A percentile compares a stretch with the other conserved stretches of the same genome.
These are phyloP conservation scores for Leptinotarsa juncta DNA, from an alignment of 2,888 invertebrate species.

Conservation along the genomic window DNA sequence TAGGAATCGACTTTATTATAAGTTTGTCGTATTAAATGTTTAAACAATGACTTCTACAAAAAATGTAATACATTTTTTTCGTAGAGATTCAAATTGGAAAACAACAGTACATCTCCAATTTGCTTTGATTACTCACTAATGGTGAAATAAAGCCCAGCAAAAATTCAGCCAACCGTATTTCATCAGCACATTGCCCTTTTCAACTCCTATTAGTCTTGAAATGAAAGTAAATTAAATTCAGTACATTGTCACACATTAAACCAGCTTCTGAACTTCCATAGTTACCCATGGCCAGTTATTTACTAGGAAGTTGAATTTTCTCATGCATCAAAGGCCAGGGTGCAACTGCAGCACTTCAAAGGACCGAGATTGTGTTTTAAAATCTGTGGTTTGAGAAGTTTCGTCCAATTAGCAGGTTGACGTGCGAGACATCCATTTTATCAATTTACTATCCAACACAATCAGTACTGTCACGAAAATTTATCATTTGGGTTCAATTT, in stretches of 20 bases:
- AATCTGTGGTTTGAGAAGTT: not conserved
- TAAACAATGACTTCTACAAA: too few relatives aligned
- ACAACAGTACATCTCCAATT: too few relatives aligned
- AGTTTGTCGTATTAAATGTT: too few relatives aligned
- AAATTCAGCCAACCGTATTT: not conserved
- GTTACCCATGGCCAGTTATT: not conserved
- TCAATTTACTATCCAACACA: not conserved
- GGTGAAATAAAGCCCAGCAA: too few relatives aligned
- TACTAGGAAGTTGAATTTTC: not conserved
- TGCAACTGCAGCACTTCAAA: not conserved
- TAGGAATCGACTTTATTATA: too few relatives aligned
- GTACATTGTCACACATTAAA: not conserved
- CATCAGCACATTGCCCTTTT: not conserved
- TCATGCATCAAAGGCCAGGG: not conserved
- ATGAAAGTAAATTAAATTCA: not conserved
- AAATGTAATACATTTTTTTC: too few relatives aligned
- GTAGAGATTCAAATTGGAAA: too few relatives aligned
- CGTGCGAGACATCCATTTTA: not conserved
- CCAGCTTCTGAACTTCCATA: not conserved
- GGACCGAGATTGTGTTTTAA: not conserved
- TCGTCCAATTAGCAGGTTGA: not conserved
- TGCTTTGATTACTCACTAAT: too few relatives aligned
- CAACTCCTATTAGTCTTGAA: not conserved
- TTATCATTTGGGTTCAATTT: not conserved
- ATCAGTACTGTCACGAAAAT: not conserved